Conservation (phyloP, 2,113 vertebrate species). For the Bufo bufo region DNA sequence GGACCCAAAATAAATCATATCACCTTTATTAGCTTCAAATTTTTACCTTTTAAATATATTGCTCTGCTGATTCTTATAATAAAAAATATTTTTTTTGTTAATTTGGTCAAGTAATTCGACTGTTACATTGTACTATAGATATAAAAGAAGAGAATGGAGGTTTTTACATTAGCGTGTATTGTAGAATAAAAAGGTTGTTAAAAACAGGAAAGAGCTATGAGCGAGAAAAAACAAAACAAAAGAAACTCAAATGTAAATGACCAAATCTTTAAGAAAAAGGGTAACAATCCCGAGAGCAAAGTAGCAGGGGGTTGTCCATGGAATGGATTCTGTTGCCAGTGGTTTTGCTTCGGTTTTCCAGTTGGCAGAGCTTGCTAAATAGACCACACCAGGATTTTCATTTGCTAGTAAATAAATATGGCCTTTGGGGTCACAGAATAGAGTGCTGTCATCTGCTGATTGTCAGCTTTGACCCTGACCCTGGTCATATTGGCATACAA, state of each 20-base stretch:
- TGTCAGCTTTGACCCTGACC: slow-evolving; percentile 15
- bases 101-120: no score
- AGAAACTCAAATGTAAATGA: not conserved
- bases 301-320: slow-evolving; percentile 17
- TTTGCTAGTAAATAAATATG: slow-evolving; percentile 26
- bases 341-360: slow-evolving; percentile 38
- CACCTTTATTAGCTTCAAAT: not conserved
- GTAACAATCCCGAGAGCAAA: not conserved
- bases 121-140: not conserved
- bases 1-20: not conserved
- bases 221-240: not conserved
- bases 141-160: not conserved
- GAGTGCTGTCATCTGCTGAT: slow-evolving; percentile 15
- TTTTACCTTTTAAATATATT: not conserved
- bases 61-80: no score
- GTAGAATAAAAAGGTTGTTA: not conserved
- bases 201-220: not conserved
- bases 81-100: no score
- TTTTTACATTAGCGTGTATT: not conserved
- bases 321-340: slow-evolving; percentile 17
- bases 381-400: slow-evolving; percentile 34
- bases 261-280: not conserved
- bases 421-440: slow-evolving; percentile 4
- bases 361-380: slow-evolving; percentile 43
- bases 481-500: slow-evolving; percentile 20